Percentiles rank a stretch among this genome's conserved stretches.
Evolutionary conservation across 2,888 invertebrate species (phyloP).

Genomic region (Epiblema foenella): DNA sequence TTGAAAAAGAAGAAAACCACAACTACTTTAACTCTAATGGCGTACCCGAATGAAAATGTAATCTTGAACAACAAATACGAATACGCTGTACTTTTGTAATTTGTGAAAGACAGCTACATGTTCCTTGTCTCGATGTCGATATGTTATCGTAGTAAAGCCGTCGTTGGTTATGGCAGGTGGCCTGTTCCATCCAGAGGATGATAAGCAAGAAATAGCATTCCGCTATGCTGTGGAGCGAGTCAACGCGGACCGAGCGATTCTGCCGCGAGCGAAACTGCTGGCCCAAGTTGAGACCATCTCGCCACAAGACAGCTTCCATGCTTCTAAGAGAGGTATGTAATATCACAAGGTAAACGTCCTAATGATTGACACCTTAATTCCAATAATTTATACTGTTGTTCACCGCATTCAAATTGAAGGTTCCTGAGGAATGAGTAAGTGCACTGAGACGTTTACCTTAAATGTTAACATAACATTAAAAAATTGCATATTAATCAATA

Average conservation of each 20-base stretch:
- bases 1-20: no score
- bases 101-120: no score
- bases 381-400: no score
- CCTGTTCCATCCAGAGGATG: slow-evolving; percentile 94
- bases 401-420: not conserved
- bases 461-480: not conserved
- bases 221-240: slow-evolving; percentile 96
- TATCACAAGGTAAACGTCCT: not conserved
- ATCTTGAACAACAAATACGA: no score
- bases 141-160: no score
- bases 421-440: not conserved
- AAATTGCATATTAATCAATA: not conserved
- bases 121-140: no score
- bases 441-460: no score
- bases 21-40: no score
- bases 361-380: not conserved
- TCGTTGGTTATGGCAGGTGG: slow-evolving; percentile 86
- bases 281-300: slow-evolving; percentile 96
- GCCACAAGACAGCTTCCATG: slow-evolving; percentile 96
- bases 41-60: no score
- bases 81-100: no score
- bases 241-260: slow-evolving; percentile 92
- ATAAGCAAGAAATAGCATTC: slow-evolving; percentile 95
- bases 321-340: slow-evolving; percentile 94
- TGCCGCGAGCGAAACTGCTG: slow-evolving; percentile 93